Percentiles rank a stretch among this genome's conserved stretches.
phyloP scores from a whole-genome alignment of 2,797 vertebrate species.

The Ataeniobius toweri region DNA sequence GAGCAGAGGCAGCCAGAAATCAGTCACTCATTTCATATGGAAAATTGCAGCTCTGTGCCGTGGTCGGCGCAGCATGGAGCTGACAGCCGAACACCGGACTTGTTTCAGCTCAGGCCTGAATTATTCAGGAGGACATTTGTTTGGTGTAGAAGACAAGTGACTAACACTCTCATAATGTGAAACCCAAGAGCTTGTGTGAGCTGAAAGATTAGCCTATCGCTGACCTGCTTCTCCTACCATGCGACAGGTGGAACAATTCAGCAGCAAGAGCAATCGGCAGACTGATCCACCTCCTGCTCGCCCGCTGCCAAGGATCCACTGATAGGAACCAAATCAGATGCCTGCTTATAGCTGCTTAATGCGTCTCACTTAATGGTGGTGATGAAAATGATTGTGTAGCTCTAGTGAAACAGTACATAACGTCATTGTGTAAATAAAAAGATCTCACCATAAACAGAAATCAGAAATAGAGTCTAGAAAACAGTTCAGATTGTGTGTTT shows the following conservation, averaged over 20 bases:
- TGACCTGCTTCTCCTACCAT: slow-evolving; percentile 60
- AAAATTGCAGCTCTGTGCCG: slow-evolving; percentile 12
- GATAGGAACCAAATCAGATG: slow-evolving; percentile 20
- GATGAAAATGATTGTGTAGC: slow-evolving; percentile 7
- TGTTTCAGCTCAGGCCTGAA: slow-evolving; percentile 57
- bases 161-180: slow-evolving; percentile 66
- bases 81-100: slow-evolving; percentile 43
- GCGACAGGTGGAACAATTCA: slow-evolving; percentile 46
- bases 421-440: neutral
- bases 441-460: slow-evolving; percentile 4
- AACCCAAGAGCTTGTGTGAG: slow-evolving; percentile 54
- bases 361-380: slow-evolving; percentile 20
- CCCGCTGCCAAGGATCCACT: slow-evolving; percentile 27
- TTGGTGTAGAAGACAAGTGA: slow-evolving; percentile 65
- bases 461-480: slow-evolving; percentile 3
- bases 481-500: neutral
- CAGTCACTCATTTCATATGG: slow-evolving; percentile 24
- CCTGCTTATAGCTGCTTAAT: slow-evolving; percentile 10
- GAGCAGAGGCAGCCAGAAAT: slow-evolving; percentile 28
- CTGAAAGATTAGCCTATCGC: slow-evolving; percentile 59
- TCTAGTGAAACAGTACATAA: neutral
- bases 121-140: slow-evolving; percentile 77
- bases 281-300: slow-evolving; percentile 14
- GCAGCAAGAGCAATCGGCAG: slow-evolving; percentile 19
- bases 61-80: slow-evolving; percentile 12